Conservation (phyloP, 2,888 invertebrate genomes). For the Diplazon laetatorius region DNA sequence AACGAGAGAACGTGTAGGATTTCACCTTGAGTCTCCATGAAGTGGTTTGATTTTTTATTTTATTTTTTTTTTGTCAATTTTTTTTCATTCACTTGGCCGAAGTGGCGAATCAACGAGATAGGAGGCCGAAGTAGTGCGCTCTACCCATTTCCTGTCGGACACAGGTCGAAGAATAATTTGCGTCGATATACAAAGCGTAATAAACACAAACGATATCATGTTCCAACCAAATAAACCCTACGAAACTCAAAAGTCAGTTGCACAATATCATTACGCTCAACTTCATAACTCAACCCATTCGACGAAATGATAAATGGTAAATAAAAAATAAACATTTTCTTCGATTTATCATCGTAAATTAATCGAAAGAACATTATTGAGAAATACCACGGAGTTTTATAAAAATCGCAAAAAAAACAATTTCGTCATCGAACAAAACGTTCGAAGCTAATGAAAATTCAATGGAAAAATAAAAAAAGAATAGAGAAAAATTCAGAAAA, state of each 20-base stretch:
- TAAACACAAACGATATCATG: too few species aligned
- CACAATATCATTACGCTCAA: too few species aligned
- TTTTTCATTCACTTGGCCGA: constrained; percentile 53
- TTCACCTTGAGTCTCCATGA: constrained; percentile 48
- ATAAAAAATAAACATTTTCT: neutral
- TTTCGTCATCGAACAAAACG: neutral
- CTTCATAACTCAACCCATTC: too few species aligned
- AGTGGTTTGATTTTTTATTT: too few species aligned
- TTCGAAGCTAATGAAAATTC: neutral
- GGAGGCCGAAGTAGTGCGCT: constrained; percentile 25
- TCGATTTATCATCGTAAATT: neutral
- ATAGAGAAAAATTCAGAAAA: constrained; percentile 14
- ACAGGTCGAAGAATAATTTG: neutral
- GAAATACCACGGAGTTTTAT: neutral
- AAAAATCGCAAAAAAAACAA: neutral
- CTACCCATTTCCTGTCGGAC: constrained; percentile 45
- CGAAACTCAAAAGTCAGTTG: too few species aligned
- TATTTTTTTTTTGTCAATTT: too few species aligned
- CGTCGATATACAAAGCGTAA: neutral
- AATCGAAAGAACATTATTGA: constrained; percentile 14
- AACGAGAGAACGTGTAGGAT: constrained; percentile 18
- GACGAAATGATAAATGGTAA: too few species aligned
- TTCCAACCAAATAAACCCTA: too few species aligned
- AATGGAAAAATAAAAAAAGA: neutral
- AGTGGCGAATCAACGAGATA: constrained; percentile 30